A percentile compares a stretch with the other conserved stretches of the same genome.
Evolutionary conservation across 2,113 vertebrate species (phyloP).

Genomic region (Meriones unguiculatus): DNA sequence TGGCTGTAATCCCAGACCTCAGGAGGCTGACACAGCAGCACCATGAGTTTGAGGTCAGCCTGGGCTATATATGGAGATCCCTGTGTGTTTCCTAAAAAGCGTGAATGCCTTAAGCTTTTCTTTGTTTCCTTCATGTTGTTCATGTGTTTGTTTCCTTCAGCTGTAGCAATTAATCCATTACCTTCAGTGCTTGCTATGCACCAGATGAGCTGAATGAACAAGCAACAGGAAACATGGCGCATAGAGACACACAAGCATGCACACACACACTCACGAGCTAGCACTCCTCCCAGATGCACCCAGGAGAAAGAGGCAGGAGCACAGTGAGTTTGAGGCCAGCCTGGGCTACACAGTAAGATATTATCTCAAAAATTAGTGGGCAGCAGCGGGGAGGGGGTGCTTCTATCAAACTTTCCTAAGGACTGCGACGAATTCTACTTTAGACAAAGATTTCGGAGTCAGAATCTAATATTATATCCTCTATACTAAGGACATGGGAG

Average conservation of each 20-base stretch:
- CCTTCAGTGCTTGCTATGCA: neutral
- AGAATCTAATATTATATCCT: neutral
- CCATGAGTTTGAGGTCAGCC: neutral
- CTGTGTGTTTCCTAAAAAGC: neutral
- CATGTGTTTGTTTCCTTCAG: too few relatives aligned
- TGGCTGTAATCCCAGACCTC: neutral
- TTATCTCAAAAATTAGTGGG: neutral
- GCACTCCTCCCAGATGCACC: neutral
- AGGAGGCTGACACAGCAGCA: neutral
- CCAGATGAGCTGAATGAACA: neutral
- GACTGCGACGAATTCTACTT: neutral
- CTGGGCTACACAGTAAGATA: neutral
- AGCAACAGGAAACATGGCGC: neutral
- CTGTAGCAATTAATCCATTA: neutral
- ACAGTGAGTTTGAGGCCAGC: neutral
- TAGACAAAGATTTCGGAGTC: neutral
- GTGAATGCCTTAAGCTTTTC: neutral
- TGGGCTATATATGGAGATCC: neutral
- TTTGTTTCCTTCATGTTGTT: neutral
- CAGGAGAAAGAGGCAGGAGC: neutral
- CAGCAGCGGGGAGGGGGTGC: neutral
- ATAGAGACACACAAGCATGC: neutral
- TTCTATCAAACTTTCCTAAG: neutral
- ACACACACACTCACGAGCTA: neutral
- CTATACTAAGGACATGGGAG: neutral